Base-by-base conservation (phyloP, 2,797 vertebrate genomes). In the Knipowitschia caucasica region DNA sequence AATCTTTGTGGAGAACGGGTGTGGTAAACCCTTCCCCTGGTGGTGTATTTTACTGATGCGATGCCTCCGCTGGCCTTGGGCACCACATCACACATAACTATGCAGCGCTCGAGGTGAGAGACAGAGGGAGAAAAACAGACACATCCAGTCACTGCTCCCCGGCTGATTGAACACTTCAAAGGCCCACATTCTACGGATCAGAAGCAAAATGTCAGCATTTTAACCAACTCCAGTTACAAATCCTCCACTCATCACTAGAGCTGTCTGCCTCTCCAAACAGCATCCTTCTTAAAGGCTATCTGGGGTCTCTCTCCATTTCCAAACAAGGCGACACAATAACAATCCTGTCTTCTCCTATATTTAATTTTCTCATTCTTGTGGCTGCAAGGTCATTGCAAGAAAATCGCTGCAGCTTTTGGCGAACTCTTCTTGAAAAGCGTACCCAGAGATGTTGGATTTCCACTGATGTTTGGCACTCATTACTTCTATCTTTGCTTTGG, bases 21-120 rank as follows among this genome's bases (percentile, higher is more conserved):
- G 56, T 61, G 40, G 51, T 64, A 47, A 56, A 70, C 59, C 61
- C 40, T 56, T 62, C 45, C 64, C 73, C 39, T 59, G 73, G n/a
- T 2, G 33, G 56, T 59, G 77, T 82, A 59, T 59, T 71, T 74
- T 65, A 69, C 71, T 77, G 71, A 80, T 69, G 63, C 53, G 56
- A 72, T 75, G 64, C 68, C 73, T 75, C 67, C 35, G 55, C 39
- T 56, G 15, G 64, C 73, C 71, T 55, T 39, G 45, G 67, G 77
- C 67, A 38, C 30, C 50, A 64, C 71, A 73, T 71, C 59, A 62
- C 63, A 75, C 55, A 31, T 44, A 45, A 4, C 51, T 53, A 58
- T 52, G 36, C 21, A 44, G 56, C 54, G 53, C 62, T 61, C 15
- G 62, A 66, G 69, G 73, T 65, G 61, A 64, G 44, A 55, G 59